Evolutionary conservation across 1,140 invertebrate species (phyloP).

Genomic region (Zaprionus camerounensis): DNA sequence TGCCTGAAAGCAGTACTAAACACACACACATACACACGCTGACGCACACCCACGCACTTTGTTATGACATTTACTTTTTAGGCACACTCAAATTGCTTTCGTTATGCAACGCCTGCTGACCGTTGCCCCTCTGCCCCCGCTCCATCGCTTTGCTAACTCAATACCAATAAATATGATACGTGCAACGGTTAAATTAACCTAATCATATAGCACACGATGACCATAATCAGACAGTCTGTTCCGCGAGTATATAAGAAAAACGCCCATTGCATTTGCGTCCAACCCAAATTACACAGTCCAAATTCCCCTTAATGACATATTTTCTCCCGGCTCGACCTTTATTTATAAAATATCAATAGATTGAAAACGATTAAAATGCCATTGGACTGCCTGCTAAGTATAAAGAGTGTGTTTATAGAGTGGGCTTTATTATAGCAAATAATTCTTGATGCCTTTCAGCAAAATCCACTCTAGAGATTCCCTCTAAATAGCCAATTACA

Average conservation of each 20-base stretch:
- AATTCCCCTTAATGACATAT: constrained; percentile 29
- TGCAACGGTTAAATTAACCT: constrained; percentile 71
- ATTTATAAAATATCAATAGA: constrained; percentile 25
- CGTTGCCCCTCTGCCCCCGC: background rate
- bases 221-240: constrained; percentile 45
- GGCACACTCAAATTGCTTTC: constrained; percentile 59
- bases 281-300: constrained; percentile 14
- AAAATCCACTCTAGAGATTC: background rate
- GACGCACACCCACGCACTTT: constrained; percentile 25
- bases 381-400: background rate
- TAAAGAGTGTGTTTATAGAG: background rate
- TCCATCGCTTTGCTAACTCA: background rate
- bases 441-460: background rate
- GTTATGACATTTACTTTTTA: constrained; percentile 68
- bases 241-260: constrained; percentile 30
- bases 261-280: constrained; percentile 31
- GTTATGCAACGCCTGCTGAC: constrained; percentile 26
- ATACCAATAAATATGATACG: constrained; percentile 75
- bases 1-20: constrained; percentile 49
- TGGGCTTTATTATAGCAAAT: background rate
- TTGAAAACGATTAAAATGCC: constrained; percentile 10
- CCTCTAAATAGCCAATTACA: background rate
- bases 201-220: constrained; percentile 57
- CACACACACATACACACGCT: constrained; percentile 33
- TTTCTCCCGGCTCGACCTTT: background rate